These are phyloP conservation scores for Macaria liturata DNA, from an alignment of 2,888 invertebrate species.

Conservation along the genomic window DNA sequence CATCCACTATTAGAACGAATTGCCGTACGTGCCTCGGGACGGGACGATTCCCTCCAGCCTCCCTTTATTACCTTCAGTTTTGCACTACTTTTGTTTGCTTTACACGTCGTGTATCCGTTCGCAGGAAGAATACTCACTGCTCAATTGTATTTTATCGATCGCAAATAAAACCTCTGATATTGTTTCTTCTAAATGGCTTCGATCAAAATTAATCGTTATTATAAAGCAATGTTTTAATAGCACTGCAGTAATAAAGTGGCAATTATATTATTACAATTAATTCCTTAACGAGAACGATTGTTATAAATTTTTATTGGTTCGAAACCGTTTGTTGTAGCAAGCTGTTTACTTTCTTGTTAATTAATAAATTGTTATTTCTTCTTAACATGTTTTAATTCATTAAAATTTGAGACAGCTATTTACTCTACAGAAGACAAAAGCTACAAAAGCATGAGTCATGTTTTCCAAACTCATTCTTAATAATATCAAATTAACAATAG, in stretches of 20 bases:
- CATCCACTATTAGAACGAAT: conserved; percentile 75
- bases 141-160: conserved; percentile 43
- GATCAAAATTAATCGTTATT: conserved; percentile 48
- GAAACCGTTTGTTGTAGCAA: too few relatives aligned
- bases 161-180: conserved; percentile 37
- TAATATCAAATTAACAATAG: too few relatives aligned
- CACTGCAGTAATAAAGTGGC: conserved; percentile 46
- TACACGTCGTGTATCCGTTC: conserved; percentile 55
- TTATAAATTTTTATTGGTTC: too few relatives aligned
- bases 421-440: too few relatives aligned
- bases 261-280: conserved; percentile 36
- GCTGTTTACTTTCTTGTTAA: too few relatives aligned
- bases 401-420: too few relatives aligned
- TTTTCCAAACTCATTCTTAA: too few relatives aligned
- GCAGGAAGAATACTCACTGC: conserved; percentile 56
- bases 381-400: too few relatives aligned
- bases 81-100: conserved; percentile 69
- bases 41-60: conserved; percentile 56
- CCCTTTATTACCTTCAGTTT: conserved; percentile 69
- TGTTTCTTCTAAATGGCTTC: conserved; percentile 5
- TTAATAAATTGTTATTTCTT: too few relatives aligned
- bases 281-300: too few relatives aligned
- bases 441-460: too few relatives aligned
- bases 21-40: conserved; percentile 70
- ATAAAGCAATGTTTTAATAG: conserved; percentile 48